These are phyloP conservation scores for Taeniopygia guttata DNA, from an alignment of 2,797 vertebrate species.

Conservation along the genomic window DNA sequence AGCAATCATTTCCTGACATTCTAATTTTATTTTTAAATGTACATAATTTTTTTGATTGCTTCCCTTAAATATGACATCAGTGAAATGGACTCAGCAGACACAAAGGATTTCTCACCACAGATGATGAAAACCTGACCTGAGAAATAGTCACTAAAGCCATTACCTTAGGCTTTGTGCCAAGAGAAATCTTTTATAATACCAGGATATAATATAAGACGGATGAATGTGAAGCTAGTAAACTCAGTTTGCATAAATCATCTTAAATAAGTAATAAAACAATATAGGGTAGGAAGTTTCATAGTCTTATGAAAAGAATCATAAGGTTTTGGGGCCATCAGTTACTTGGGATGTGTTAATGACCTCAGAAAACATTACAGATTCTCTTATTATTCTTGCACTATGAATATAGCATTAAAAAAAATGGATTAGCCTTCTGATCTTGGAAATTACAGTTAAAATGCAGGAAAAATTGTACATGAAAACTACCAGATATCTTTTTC, in stretches of 20 bases:
- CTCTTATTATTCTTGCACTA: background rate
- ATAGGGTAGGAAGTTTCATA: background rate
- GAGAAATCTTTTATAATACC: background rate
- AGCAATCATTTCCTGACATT: background rate
- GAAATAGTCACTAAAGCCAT: background rate
- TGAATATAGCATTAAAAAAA: background rate
- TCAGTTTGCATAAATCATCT: background rate
- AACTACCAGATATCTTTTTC: background rate
- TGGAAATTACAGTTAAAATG: background rate
- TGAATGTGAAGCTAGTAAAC: background rate
- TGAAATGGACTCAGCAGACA: background rate
- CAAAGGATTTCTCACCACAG: background rate
- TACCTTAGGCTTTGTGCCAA: background rate
- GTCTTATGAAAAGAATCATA: background rate
- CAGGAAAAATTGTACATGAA: background rate
- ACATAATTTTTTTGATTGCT: background rate
- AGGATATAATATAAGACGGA: background rate
- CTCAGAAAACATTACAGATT: background rate
- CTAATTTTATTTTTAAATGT: constrained; percentile 10
- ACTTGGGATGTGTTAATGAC: background rate
- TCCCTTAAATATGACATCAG: background rate
- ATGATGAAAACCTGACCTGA: background rate
- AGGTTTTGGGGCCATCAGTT: background rate
- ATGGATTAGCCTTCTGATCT: background rate
- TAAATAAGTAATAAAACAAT: constrained; percentile 3